phyloP scores from a whole-genome alignment of 2,888 invertebrate species.

The Athrips mouffetella region DNA sequence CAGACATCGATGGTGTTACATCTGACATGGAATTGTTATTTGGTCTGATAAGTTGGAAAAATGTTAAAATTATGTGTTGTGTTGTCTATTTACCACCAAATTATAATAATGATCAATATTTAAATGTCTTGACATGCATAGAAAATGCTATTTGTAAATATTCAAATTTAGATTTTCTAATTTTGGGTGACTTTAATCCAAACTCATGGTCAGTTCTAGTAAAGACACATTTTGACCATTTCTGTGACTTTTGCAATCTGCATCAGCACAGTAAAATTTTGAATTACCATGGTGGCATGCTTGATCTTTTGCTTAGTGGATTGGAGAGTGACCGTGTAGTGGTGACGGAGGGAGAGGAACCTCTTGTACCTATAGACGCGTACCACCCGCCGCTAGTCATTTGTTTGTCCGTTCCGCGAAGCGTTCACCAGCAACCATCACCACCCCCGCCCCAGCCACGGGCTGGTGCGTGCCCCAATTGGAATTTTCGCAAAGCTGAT shows the following conservation, averaged over 20 bases:
- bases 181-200: constrained; percentile 7
- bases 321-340: neutral
- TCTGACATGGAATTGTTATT: constrained; percentile 16
- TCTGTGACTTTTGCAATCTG: neutral
- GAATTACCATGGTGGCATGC: neutral
- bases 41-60: constrained; percentile 3
- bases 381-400: neutral
- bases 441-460: neutral
- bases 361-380: neutral
- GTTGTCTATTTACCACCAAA: constrained; percentile 14
- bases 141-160: constrained; percentile 10
- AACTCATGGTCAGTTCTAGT: neutral
- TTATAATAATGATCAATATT: constrained; percentile 12
- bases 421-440: neutral
- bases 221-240: neutral
- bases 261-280: neutral
- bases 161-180: neutral
- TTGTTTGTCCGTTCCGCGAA: neutral
- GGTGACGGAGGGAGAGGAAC: neutral
- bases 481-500: neutral
- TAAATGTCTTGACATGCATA: constrained; percentile 3
- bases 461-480: neutral
- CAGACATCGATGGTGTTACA: neutral
- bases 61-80: constrained; percentile 7
- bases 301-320: neutral